These are phyloP conservation scores for Peucedramus taeniatus DNA, from an alignment of 2,113 vertebrate species.

Conservation along the genomic window DNA sequence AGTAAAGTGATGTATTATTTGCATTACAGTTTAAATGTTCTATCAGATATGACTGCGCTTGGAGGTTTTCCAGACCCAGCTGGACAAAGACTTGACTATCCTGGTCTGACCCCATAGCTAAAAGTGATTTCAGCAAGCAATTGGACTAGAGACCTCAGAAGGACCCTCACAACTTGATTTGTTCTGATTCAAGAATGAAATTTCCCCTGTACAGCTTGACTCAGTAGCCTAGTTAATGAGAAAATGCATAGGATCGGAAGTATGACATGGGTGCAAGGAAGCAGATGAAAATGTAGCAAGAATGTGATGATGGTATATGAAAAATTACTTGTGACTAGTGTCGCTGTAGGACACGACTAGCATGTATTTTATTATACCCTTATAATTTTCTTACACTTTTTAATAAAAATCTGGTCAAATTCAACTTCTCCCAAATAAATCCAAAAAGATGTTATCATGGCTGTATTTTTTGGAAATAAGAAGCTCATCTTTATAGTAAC, in stretches of 20 bases:
- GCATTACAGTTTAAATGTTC: background rate
- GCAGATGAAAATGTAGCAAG: background rate
- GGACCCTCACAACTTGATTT: background rate
- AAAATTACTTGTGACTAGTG: background rate
- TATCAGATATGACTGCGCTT: background rate
- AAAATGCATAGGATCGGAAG: background rate
- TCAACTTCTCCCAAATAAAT: background rate
- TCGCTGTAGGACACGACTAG: too few species aligned
- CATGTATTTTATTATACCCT: background rate
- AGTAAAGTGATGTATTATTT: background rate
- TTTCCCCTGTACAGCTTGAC: background rate
- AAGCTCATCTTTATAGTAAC: background rate
- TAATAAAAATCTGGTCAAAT: background rate
- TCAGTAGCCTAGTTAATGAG: background rate
- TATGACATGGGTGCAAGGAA: fast-evolving
- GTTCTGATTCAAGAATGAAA: background rate
- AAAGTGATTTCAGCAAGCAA: background rate
- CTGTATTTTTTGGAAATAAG: background rate
- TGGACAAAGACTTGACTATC: background rate
- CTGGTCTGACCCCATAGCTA: background rate
- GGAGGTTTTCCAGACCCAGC: background rate
- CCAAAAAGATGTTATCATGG: background rate
- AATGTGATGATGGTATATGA: background rate
- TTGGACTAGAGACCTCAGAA: background rate
- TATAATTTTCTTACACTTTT: background rate